Base-by-base conservation (phyloP, 2,888 invertebrate species). In the Alloplasta piceator region DNA sequence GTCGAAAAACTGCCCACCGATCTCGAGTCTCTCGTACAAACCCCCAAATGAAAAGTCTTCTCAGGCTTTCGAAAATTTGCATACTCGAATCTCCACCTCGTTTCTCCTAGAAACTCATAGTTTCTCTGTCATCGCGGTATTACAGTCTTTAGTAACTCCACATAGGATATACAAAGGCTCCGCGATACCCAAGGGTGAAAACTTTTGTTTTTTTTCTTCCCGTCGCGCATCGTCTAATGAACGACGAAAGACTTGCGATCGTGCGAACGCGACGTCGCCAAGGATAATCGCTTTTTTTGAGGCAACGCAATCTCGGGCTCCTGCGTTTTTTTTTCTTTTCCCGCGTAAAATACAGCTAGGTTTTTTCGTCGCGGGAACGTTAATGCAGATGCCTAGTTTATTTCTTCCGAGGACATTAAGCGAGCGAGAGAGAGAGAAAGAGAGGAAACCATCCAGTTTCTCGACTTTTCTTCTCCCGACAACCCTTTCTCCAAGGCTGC, bases 1-100 rank as follows among this genome's bases (percentile, higher is more conserved):
- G 85, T 87, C 86, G 87, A 90, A 90, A 90, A 90, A 87, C 80
- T 78, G 75, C 79, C 75, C 80, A 80, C 72, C 79, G 64, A 48
- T 55, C 56, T 55, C 82, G 60, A 72, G 73, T 77, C 63, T 72
- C 79, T 78, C 78, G 60, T 75, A 50, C 75, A 81, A 26, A 80
- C 80, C 84, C 83, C 78, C 26, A 26, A 26, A 75, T 78, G 67
- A 70, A 82, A 79, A 84, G 84, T 85, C 84, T 83, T 85, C 84
- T 83, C 84, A 83, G 82, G 78, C 81, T 52, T 43, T n/a, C 66
- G 63, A 68, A 82, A 85, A 85, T 85, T 85, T 83, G 84, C 85
- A 85, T 85, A 85, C 85, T 70, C 83, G 80, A 79, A 68, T 73
- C 72, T 43, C 73, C 77, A 80, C 79, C 80, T 83, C 85, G 26